Conservation (phyloP, 2,113 vertebrate genomes). For the Herpetotheres cachinnans region DNA sequence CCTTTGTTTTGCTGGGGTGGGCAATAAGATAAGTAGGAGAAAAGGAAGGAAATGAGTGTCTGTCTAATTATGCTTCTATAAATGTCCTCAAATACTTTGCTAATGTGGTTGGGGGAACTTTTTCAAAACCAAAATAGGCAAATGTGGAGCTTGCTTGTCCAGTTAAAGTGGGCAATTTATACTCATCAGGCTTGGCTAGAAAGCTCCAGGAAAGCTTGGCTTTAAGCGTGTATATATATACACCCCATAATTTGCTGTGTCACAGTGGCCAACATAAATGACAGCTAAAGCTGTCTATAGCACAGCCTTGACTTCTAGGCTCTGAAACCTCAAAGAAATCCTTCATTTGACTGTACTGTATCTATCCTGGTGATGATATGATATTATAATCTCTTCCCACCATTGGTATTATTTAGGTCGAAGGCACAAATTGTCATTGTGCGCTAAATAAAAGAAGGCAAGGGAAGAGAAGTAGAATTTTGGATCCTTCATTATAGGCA, state of each 20-base stretch:
- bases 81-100: constrained; percentile 21
- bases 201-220: constrained; percentile 7
- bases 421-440: not conserved
- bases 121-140: not conserved
- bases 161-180: not conserved
- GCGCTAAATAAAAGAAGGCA: not conserved
- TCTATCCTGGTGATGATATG: not conserved
- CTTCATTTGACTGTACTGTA: not conserved
- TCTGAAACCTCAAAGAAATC: constrained; percentile 7
- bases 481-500: not conserved
- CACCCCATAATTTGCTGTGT: not conserved
- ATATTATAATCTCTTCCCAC: not conserved
- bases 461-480: not conserved
- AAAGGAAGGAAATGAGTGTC: constrained; percentile 5
- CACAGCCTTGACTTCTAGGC: not conserved
- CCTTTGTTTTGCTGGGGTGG: not conserved
- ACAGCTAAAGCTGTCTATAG: not conserved
- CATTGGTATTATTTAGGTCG: not conserved
- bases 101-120: not conserved
- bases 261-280: constrained; percentile 19
- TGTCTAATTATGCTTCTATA: not conserved
- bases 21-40: not conserved
- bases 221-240: not conserved
- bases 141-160: not conserved
- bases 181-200: not conserved